Evolutionary conservation across 2,888 invertebrate species (phyloP).

Genomic region (Apeira syringaria): DNA sequence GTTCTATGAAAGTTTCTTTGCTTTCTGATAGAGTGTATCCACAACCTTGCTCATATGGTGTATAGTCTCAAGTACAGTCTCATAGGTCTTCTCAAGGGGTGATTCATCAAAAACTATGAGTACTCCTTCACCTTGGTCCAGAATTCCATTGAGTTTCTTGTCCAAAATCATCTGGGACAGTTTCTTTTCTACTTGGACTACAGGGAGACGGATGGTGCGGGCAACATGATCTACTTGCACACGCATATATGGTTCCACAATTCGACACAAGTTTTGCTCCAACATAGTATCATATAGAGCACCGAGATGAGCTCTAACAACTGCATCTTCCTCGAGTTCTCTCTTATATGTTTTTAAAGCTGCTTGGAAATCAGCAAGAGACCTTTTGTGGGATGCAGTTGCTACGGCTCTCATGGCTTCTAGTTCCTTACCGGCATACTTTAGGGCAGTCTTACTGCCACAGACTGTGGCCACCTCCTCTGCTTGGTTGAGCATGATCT

Average conservation of each 20-base stretch:
- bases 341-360: slow-evolving; percentile 93
- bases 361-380: slow-evolving; percentile 97
- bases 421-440: slow-evolving; percentile 97
- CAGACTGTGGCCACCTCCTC: slow-evolving; percentile 98
- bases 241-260: slow-evolving; percentile 99
- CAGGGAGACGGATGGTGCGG: slow-evolving; percentile 93
- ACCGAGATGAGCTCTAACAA: slow-evolving; percentile 98
- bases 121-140: slow-evolving; percentile 99
- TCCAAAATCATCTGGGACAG: slow-evolving; percentile 99
- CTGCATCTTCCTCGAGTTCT: slow-evolving; percentile 97
- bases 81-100: slow-evolving; percentile 97
- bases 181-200: slow-evolving; percentile 98
- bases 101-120: slow-evolving; percentile 98
- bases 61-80: slow-evolving; percentile 98
- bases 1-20: slow-evolving; percentile 96
- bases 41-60: slow-evolving; percentile 99
- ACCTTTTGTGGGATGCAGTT: slow-evolving; percentile 97
- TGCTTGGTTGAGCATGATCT: slow-evolving; percentile 98
- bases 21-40: slow-evolving; percentile 99
- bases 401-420: slow-evolving; percentile 99
- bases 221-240: slow-evolving; percentile 98
- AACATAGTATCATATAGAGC: slow-evolving; percentile 99
- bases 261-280: slow-evolving; percentile 99
- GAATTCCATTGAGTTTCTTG: slow-evolving; percentile 97
- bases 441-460: slow-evolving; percentile 98